Conservation (phyloP, 2,888 invertebrate species). For the Diaprepes abbreviatus region DNA sequence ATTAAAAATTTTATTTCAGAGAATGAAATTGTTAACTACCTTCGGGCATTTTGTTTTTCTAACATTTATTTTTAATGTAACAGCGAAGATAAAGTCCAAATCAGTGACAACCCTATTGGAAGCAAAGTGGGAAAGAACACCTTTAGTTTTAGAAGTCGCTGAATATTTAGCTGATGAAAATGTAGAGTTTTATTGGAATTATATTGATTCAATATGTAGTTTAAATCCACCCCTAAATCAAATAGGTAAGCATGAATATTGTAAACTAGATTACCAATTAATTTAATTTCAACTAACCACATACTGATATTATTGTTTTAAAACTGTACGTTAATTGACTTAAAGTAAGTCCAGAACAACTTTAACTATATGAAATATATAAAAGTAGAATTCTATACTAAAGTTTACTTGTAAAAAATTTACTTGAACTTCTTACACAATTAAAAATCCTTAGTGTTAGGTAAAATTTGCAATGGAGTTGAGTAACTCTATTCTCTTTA, state of each 20-base stretch:
- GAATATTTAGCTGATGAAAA: constrained; percentile 89
- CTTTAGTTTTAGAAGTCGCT: constrained; percentile 90
- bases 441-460: no score
- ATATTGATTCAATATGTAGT: constrained; percentile 78
- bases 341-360: no score
- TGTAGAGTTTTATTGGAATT: constrained; percentile 85
- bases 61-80: constrained; percentile 11
- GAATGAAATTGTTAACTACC: constrained; percentile 12
- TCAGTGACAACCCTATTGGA: constrained; percentile 90
- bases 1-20: constrained; percentile 1
- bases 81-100: constrained; percentile 73
- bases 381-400: no score
- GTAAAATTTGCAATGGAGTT: no score
- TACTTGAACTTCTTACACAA: no score
- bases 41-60: constrained; percentile 1
- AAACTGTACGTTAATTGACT: no score
- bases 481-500: no score
- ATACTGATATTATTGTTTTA: no score
- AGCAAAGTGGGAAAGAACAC: constrained; percentile 96
- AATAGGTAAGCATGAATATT: constrained; percentile 78
- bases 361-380: no score
- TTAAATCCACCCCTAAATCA: constrained; percentile 74
- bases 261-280: no score
- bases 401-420: no score
- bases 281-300: no score